Base-by-base conservation (phyloP, 1,140 invertebrate genomes). In the Proales similis region DNA sequence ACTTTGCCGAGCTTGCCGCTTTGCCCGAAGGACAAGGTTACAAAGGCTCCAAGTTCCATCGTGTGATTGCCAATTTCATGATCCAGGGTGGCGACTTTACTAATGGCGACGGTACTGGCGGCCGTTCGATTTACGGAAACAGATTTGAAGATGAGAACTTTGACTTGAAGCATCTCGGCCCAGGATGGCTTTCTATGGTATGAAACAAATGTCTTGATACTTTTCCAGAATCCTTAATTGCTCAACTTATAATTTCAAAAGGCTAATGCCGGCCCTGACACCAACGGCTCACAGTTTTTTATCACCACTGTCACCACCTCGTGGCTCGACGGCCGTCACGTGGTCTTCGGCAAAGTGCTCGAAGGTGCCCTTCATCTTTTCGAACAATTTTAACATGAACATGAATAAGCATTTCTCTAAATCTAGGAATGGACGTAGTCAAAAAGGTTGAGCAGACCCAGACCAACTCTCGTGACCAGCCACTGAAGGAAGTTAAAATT, bases 61-160 rank as follows among this genome's bases (percentile, higher is more conserved):
- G 73, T 53, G 68, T 74, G 24, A 74, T 74, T 46, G 65, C 68
- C 17, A 65, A 72, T 36, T 74, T 74, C 48, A 74, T 74, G 73
- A 70, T 74, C 65, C 73, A 74, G 69, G 73, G 73, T 72, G 71
- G 71, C 33, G 68, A 73, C 51, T 72, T 70, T 51, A 68, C 67
- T n/a, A 66, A 67, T 22, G 70, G 72, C 19, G 70, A 74, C 66
- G 72, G 72, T 33, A 73, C 72, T 61, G 71, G 68, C 12, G 66
- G 66, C 12, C 51, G 63, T 24, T 36, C 89, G 68, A 95, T 97
- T 69, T 96, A 89, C 71, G 91, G 91, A 61, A 86, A 89, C 43
- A 82, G 85, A 57, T 96, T 96, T 73, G 83, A 81, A 39, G 92
- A 97, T 80, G 91, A 96, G 72, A 95, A 96, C 78, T 97, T 96